Percentiles rank a stretch among this genome's conserved stretches.
Conservation (phyloP, 37 sponge, comb jelly and placozoan species). For the Oscarella lobularis region DNA sequence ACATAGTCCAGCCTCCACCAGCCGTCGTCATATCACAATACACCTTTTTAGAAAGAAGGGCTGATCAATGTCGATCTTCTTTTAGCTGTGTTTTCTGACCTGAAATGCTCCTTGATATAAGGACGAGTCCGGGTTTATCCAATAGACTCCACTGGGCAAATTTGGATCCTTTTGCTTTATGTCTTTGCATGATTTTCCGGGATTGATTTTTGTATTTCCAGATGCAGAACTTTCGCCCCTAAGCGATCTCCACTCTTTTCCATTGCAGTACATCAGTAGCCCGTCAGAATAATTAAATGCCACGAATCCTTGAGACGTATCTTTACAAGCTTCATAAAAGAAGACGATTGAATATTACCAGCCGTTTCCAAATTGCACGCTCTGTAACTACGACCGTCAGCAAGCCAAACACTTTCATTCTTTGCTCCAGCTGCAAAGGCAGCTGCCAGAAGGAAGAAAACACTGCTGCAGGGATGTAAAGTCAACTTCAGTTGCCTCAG, state of each 20-base stretch:
- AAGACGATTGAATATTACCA: too few relatives aligned
- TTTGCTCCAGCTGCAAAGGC: too few relatives aligned
- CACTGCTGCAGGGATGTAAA: too few relatives aligned
- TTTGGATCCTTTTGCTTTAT: background rate
- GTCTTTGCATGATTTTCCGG: background rate
- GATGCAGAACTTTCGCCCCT: background rate
- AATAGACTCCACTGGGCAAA: background rate
- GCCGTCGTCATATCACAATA: background rate
- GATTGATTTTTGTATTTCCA: background rate
- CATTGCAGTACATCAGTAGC: background rate
- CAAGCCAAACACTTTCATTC: too few relatives aligned
- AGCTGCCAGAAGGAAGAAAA: too few relatives aligned
- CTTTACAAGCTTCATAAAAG: too few relatives aligned
- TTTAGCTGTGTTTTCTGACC: background rate
- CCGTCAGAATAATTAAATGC: background rate
- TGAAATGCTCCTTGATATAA: background rate
- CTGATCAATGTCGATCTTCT: too few relatives aligned
- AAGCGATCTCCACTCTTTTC: background rate
- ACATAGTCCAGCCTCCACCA: background rate
- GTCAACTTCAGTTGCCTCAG: too few relatives aligned
- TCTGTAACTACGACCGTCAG: too few relatives aligned
- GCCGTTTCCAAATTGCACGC: too few relatives aligned
- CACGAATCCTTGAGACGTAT: background rate
- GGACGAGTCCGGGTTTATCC: background rate
- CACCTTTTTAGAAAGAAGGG: too few relatives aligned